Conservation (phyloP, 2,797 vertebrate species). For the Luscinia megarhynchos region DNA sequence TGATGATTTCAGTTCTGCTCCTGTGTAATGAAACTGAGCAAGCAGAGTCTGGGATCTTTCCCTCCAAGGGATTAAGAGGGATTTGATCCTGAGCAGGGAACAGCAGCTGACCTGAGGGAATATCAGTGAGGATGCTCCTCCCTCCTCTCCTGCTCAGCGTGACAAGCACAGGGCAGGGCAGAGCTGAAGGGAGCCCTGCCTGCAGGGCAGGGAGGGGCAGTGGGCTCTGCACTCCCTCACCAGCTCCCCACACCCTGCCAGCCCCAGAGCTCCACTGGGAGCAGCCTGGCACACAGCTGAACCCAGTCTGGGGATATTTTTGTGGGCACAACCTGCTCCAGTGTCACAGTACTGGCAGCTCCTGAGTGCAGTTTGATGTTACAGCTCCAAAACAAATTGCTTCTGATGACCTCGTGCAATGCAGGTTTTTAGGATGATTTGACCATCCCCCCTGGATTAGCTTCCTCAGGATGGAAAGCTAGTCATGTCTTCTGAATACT, state of each 20-base stretch:
- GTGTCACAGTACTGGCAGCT: not conserved
- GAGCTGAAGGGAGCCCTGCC: not conserved
- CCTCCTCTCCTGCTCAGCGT: not conserved
- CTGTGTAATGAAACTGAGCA: not conserved
- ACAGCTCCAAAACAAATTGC: not conserved
- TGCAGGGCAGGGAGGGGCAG: not conserved
- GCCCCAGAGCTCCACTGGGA: fast-evolving
- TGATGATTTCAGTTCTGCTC: not conserved
- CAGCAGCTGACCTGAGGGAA: not conserved
- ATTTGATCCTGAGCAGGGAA: not conserved
- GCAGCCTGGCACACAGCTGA: not conserved
- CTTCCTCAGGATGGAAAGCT: not conserved
- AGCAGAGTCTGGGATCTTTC: not conserved
- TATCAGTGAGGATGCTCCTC: not conserved
- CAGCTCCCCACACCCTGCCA: not conserved
- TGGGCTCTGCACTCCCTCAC: not conserved
- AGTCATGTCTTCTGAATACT: not conserved
- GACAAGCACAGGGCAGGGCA: fast-evolving
- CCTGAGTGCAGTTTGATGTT: not conserved
- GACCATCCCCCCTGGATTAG: not conserved
- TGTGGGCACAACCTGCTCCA: not conserved
- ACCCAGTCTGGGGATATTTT: not conserved
- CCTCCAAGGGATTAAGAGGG: not conserved
- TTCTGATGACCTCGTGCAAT: not conserved
- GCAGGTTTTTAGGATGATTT: not conserved